Evolutionary conservation across 2,888 invertebrate genomes (phyloP), one percentile per base, ranked within the genome.

Genomic region (Tryphoninae sp.): DNA sequence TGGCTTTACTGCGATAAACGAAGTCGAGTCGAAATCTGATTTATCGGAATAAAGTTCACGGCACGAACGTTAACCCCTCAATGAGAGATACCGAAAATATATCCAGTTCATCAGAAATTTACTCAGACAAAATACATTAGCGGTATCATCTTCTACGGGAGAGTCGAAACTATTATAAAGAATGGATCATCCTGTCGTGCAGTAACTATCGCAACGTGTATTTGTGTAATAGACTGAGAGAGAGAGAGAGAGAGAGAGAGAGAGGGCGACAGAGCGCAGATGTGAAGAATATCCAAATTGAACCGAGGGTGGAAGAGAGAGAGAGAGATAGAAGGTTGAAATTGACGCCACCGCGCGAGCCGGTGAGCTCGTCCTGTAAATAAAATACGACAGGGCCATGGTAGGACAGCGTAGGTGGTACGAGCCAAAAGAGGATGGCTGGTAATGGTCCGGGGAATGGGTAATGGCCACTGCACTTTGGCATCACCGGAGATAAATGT

Each of bases 401-500:
- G 62, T 64, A 64, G 78, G 75, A 73, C 73, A 78, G 78, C 73
- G 59, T 74, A 82, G 84, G 74, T 73, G 75, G 78, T 76, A 78
- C 78, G 78, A 69, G 58, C 78, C 73, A 73, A 75, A 83, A 72
- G 80, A 80, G 83, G 80, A 55, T 62, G 83, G 73, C 75, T 75
- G 76, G 82, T 82, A 84, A 82, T 82, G 80, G 84, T 75, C 72
- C 76, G 78, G 78, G 75, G 80, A 82, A 82, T 78, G 84, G 80
- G 84, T 82, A 82, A 82, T 82, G 82, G 82, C 82, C 73, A 82
- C 82, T 82, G 82, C 82, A 82, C 82, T 82, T 80, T 76, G 74
- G 84, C 78, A 78, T 84, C 82, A 79, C 78, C 82, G 80, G 82
- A 84, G 82, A 84, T 84, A 80, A 84, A 84, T 84, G 84, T 82